Percentiles rank a stretch among this genome's conserved stretches.
phyloP scores from a whole-genome alignment of 2,797 vertebrate species.

The Scolopax rusticola region DNA sequence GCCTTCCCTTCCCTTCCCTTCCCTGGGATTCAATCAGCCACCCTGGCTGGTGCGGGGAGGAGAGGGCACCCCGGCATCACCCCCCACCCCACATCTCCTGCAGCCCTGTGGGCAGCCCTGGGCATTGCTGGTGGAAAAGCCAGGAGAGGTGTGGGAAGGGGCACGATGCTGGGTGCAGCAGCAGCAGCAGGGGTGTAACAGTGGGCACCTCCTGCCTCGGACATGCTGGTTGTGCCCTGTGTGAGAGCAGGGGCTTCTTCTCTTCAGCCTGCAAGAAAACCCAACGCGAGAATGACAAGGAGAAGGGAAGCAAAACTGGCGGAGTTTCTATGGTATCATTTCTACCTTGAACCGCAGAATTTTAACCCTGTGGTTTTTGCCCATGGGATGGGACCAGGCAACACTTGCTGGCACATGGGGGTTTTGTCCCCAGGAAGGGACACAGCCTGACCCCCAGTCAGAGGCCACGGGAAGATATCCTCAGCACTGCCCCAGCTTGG shows the following conservation, averaged over 20 bases:
- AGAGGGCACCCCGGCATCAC: not conserved
- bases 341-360: not conserved
- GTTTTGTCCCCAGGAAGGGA: not conserved
- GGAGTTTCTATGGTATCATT: not conserved
- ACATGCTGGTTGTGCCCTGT: fast-evolving
- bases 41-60: fast-evolving
- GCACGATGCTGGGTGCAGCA: not conserved
- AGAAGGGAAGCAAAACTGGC: not conserved
- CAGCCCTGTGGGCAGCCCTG: not conserved
- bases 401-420: not conserved
- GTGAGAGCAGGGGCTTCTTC: too few species aligned
- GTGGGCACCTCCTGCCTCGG: fast-evolving
- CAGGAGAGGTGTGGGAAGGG: fast-evolving
- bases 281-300: fast-evolving
- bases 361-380: not conserved
- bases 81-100: not conserved
- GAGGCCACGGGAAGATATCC: not conserved
- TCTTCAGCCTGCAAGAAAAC: not conserved
- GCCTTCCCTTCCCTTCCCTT: not conserved
- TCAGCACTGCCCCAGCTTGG: not conserved
- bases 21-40: fast-evolving
- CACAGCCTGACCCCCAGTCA: not conserved
- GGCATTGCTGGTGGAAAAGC: fast-evolving
- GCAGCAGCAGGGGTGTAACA: not conserved
- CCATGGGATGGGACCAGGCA: not conserved